Evolutionary conservation across 1,140 invertebrate species (phyloP), one percentile per base, ranked within the genome.

Genomic region (Magallana gigas): DNA sequence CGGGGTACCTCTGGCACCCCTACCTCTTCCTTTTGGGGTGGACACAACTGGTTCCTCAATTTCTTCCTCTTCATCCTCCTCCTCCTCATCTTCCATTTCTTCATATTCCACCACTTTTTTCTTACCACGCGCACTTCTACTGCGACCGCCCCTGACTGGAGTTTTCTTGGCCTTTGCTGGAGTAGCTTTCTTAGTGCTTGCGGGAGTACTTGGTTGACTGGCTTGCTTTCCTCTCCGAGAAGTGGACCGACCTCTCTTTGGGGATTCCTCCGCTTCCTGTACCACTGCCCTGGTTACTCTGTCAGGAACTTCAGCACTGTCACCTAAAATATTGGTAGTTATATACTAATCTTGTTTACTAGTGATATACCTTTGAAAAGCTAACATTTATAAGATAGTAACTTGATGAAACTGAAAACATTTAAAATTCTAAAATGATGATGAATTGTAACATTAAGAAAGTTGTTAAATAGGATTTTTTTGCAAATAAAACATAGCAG

Each of bases 271-370:
- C 9, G 68, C 87, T 57, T 88, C 87, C n/a, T 90, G 85, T 18
- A 85, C 71, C 18, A 88, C 88, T 56, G 86, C 85, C 81, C 90
- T 86, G 23, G 88, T 89, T 23, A 89, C 88, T 80, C 88, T 71
- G 9, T 86, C 88, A 80, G 81, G 68, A n/a, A 9, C 23, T 85
- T 60, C 48, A 76, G 68, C 59, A 82, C 58, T 56, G 83, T 89
- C 88, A 81, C 85, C 88, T 89, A 29, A 8, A 83, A 85, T 8
- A 71, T 48, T 4, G 36, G 36, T 48, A 48, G 36, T 48, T 2
- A 48, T 5, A 48, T 48, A 48, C 5, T 48, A 48, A 48, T 48
- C 36, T 48, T 48, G 36, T 48, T 48, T 48, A 48, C 36, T 48
- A 48, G 5, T 48, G 36, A 48, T 48, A 48, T 48, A 48, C 5